phyloP scores from a whole-genome alignment of 2,113 vertebrate genomes.

The Leucopsar rothschildi region DNA sequence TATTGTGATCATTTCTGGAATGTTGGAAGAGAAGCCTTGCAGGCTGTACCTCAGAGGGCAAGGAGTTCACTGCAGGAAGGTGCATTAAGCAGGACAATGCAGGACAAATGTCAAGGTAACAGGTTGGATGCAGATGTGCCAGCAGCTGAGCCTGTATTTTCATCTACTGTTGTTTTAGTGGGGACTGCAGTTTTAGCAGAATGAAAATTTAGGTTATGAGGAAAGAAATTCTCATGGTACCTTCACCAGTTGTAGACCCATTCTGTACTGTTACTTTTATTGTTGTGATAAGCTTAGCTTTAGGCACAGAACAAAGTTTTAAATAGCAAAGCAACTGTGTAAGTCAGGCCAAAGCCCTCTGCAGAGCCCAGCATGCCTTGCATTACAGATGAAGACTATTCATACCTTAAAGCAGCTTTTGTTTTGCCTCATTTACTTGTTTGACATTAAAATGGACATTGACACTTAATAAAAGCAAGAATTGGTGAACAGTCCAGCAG shows the following conservation, averaged over 20 bases:
- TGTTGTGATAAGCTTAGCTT: not conserved
- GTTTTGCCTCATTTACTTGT: not conserved
- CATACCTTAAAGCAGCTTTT: not conserved
- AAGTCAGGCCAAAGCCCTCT: not conserved
- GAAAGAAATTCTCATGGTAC: not conserved
- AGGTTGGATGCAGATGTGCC: not conserved
- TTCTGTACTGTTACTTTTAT: not conserved
- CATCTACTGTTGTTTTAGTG: not conserved
- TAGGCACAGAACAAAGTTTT: not conserved
- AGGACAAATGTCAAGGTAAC: not conserved
- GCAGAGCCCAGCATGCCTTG: not conserved
- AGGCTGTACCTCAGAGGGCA: slow-evolving; percentile 73
- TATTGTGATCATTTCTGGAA: slow-evolving; percentile 70
- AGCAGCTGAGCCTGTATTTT: not conserved
- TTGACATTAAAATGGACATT: not conserved
- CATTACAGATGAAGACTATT: not conserved
- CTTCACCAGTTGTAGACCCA: not conserved
- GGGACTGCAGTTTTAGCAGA: not conserved
- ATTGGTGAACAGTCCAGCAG: not conserved
- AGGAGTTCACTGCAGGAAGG: slow-evolving; percentile 74
- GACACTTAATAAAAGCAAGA: not conserved
- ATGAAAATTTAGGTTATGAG: not conserved
- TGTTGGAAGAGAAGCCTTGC: slow-evolving; percentile 77
- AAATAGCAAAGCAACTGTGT: not conserved
- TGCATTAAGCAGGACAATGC: not conserved